phyloP scores from a whole-genome alignment of 2,113 vertebrate genomes.

The Vulpes ferrilata region DNA sequence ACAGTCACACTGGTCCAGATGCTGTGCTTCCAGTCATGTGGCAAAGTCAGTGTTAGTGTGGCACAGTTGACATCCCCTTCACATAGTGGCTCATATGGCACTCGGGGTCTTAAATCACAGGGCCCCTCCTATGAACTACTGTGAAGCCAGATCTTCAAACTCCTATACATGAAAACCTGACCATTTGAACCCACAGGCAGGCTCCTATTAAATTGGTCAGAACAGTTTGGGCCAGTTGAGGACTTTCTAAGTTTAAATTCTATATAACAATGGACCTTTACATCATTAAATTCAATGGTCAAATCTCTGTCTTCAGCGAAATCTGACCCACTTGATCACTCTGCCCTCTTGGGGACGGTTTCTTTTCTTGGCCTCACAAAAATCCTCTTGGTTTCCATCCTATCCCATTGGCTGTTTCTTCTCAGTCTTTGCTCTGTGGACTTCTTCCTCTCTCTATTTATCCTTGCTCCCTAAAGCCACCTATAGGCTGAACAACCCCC shows the following conservation, averaged over 20 bases:
- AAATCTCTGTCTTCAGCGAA: not conserved
- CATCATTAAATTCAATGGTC: not conserved
- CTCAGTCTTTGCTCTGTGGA: not conserved
- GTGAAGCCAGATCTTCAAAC: not conserved
- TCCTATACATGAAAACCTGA: not conserved
- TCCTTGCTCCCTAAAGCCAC: not conserved
- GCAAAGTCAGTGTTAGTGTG: not conserved
- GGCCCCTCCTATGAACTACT: not conserved
- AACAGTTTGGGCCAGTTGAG: not conserved
- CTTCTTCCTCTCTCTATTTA: not conserved
- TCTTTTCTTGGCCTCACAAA: not conserved
- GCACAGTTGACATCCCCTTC: not conserved
- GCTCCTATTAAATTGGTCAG: not conserved
- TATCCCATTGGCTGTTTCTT: not conserved
- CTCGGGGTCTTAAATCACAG: not conserved
- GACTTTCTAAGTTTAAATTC: not conserved
- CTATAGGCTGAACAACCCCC: not conserved
- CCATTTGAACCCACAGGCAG: not conserved
- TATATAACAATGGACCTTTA: not conserved
- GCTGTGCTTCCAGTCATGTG: not conserved
- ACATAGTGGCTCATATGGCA: not conserved
- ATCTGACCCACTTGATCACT: not conserved
- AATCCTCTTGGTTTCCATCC: not conserved
- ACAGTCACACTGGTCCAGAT: fast-evolving
- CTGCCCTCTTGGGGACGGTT: not conserved